Base-by-base conservation (phyloP, 1,140 invertebrate species). In the Drosophila orosa region DNA sequence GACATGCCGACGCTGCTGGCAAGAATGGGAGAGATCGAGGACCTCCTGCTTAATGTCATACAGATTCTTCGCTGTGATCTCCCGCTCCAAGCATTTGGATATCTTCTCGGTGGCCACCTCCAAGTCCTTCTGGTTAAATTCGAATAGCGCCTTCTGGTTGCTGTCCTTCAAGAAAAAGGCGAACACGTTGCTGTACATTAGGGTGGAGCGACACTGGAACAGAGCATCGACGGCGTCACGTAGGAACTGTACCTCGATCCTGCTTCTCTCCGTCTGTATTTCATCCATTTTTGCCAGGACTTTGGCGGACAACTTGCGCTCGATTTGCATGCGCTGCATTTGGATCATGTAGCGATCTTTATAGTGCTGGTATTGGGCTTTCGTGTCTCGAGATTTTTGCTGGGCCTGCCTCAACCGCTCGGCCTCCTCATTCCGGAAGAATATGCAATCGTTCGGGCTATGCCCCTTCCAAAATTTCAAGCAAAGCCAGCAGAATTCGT, bases 141-240 rank as follows among this genome's bases (percentile, higher is more conserved):
- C 98, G 94, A 99, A 99, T 81, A 99, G 99, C 91, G 98, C 97
- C 86, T 98, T 98, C 92, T 99, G 98, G 93, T 99, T 99, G 93
- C 98, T 99, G 93, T 98, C 98, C 90, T 95, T 95, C 85, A 99
- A 93, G 92, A 99, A 99, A 93, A 98, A 99, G 75, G 98, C 98
- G 94, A 99, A 99, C 58, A 99, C 98, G 92, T 99, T 99, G 54
- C 98, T 99, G 93, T 98, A 99, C 98, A 99, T 99, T 9, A 99
- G 94, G 5, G 98, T 99, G 92, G 98, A 97, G 65, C 98, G 94
- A 93, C 98, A 99, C 90, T 97, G 96, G 93, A 98, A 99, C 8
- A 99, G 94, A 84, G 99, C 98, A 93, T 99, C 98, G 48, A 99
- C 98, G 31, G 98, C 98, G 92, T 98, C 98, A 91, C 98, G 98